Conservation (phyloP, 2,113 vertebrate species). For the Martes martes region DNA sequence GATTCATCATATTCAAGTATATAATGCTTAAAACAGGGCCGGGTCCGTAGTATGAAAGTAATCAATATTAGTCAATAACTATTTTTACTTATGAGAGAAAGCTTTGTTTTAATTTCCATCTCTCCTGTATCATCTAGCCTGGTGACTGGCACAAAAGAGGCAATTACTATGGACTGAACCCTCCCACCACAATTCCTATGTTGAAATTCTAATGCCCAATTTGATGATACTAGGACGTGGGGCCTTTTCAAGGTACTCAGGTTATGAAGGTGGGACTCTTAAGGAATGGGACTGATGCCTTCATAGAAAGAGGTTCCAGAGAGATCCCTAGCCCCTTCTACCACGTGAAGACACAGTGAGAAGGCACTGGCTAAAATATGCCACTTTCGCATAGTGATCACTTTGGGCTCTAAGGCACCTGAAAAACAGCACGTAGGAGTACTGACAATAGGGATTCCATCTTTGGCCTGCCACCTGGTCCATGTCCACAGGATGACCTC, state of each 20-base stretch:
- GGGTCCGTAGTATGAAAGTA: neutral
- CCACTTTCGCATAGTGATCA: neutral
- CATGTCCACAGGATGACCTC: neutral
- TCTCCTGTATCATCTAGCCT: neutral
- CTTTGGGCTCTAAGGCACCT: neutral
- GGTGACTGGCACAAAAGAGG: too few relatives aligned
- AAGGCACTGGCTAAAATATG: neutral
- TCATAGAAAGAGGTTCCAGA: neutral
- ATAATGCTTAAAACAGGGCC: neutral
- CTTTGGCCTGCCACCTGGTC: neutral
- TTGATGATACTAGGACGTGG: neutral
- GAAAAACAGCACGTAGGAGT: neutral
- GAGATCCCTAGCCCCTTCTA: neutral
- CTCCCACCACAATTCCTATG: neutral
- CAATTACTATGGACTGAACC: neutral
- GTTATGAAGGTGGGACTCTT: neutral
- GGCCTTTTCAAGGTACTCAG: neutral
- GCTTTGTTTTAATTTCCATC: neutral
- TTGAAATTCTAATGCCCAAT: neutral
- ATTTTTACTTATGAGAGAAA: neutral
- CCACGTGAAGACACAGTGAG: neutral
- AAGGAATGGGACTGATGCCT: neutral
- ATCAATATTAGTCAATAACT: neutral
- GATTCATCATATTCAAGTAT: neutral
- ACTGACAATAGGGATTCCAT: neutral